A percentile compares a stretch with the other conserved stretches of the same genome.
Evolutionary conservation across 1,140 invertebrate species (phyloP).

Genomic region (Drosophila murphyi): DNA sequence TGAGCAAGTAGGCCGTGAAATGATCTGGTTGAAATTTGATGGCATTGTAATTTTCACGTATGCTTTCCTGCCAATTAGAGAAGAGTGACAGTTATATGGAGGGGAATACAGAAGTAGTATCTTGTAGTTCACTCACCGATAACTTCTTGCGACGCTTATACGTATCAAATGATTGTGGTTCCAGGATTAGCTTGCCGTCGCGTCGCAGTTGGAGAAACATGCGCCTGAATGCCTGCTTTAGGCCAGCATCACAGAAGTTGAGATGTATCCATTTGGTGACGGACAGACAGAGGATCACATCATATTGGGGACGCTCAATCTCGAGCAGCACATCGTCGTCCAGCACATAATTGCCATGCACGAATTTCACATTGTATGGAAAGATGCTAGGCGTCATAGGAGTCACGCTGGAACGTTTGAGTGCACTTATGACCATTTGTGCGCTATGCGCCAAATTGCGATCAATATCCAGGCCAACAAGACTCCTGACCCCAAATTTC

Average conservation of each 20-base stretch:
- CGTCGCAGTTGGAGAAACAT: conserved; percentile 95
- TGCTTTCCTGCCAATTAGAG: conserved; percentile 82
- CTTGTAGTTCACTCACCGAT: conserved; percentile 84
- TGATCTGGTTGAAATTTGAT: conserved; percentile 94
- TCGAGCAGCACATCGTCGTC: conserved; percentile 92
- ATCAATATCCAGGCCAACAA: conserved; percentile 98
- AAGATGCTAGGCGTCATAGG: conserved; percentile 29
- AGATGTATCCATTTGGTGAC: conserved; percentile 99
- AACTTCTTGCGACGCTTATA: conserved; percentile 95
- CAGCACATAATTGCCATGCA: conserved; percentile 95
- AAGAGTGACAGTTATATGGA: neutral
- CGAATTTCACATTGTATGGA: conserved; percentile 71
- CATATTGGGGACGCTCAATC: conserved; percentile 94
- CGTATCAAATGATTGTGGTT: conserved; percentile 96
- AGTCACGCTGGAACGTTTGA: conserved; percentile 43
- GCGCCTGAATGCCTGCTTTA: conserved; percentile 95
- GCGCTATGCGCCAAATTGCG: conserved; percentile 89
- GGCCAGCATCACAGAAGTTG: conserved; percentile 97
- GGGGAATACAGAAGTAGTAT: conserved; percentile 70
- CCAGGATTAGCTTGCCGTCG: conserved; percentile 95
- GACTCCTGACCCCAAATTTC: conserved; percentile 91
- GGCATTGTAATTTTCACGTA: conserved; percentile 92
- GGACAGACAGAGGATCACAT: conserved; percentile 96
- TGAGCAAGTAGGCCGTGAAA: conserved; percentile 94
- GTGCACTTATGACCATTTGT: conserved; percentile 33